Percentiles rank a stretch among this genome's conserved stretches.
Evolutionary conservation across 2,797 vertebrate genomes (phyloP).

Genomic region (Threskiornis aethiopicus): DNA sequence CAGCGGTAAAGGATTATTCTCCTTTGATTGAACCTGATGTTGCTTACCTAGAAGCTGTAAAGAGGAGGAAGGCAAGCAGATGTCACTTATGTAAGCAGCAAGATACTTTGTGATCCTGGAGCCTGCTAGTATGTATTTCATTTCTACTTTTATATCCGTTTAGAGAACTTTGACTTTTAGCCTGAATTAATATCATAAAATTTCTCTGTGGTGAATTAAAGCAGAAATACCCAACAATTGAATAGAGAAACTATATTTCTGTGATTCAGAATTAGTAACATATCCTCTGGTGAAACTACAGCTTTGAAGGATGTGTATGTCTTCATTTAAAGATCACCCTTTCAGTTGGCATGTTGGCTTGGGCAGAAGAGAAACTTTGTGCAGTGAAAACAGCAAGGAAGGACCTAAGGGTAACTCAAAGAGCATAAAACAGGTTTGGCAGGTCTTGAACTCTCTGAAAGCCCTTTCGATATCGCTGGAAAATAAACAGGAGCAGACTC

Average conservation of each 20-base stretch:
- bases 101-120: not conserved
- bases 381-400: not conserved
- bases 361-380: not conserved
- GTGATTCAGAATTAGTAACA: not conserved
- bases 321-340: not conserved
- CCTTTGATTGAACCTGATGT: conserved; percentile 13
- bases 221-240: not conserved
- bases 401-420: not conserved
- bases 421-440: not conserved
- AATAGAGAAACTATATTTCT: not conserved
- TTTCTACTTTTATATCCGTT: not conserved
- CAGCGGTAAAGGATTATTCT: not conserved
- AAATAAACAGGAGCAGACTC: not conserved
- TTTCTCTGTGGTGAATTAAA: not conserved
- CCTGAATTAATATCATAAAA: not conserved
- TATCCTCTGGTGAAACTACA: not conserved
- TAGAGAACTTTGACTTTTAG: not conserved
- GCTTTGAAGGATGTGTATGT: not conserved
- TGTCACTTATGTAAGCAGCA: conserved; percentile 18
- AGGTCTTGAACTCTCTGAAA: not conserved
- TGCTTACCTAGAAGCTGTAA: not conserved
- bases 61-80: conserved; percentile 19
- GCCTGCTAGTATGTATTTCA: not conserved
- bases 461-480: not conserved
- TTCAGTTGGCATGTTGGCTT: not conserved